A percentile compares a stretch with the other conserved stretches of the same genome.
Evolutionary conservation across 2,797 vertebrate genomes (phyloP).

Genomic region (Oreochromis mossambicus): DNA sequence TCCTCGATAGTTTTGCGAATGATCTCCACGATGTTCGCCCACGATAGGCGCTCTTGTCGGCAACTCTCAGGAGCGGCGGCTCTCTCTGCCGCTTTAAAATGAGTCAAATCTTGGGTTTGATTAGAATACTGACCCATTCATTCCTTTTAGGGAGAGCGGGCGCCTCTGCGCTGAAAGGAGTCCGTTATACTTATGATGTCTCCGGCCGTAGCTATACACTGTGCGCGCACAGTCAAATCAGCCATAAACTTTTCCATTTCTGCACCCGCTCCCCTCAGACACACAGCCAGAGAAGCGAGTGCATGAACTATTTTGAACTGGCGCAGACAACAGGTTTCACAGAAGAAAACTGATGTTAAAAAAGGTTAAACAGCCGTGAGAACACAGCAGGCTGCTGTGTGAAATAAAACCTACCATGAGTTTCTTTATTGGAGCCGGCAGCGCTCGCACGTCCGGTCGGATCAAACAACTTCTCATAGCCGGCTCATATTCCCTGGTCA

Average conservation of each 20-base stretch:
- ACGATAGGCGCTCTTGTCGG: neutral
- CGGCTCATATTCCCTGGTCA: slow-evolving; percentile 30
- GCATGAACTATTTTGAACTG: slow-evolving; percentile 26
- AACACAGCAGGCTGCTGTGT: neutral
- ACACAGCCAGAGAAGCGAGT: neutral
- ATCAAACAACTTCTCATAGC: slow-evolving; percentile 32
- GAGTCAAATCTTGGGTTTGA: slow-evolving; percentile 34
- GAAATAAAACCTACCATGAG: slow-evolving; percentile 49
- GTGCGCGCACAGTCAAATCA: slow-evolving; percentile 6
- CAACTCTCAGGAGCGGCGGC: neutral
- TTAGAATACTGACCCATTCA: slow-evolving; percentile 68
- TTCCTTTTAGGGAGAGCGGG: slow-evolving; percentile 39
- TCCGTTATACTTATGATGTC: slow-evolving; percentile 65
- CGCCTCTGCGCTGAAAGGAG: slow-evolving; percentile 61
- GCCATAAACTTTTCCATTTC: slow-evolving; percentile 58
- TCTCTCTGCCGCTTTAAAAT: slow-evolving; percentile 21
- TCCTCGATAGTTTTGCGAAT: neutral
- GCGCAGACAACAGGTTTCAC: neutral
- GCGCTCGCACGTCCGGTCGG: slow-evolving; percentile 37
- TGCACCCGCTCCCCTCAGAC: neutral
- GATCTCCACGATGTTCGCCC: neutral
- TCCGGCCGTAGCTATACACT: slow-evolving; percentile 27
- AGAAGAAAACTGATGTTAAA: neutral
- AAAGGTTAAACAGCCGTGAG: neutral
- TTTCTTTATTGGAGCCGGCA: slow-evolving; percentile 21